A percentile compares a stretch with the other conserved stretches of the same genome.
phyloP scores from a whole-genome alignment of 2,888 invertebrate genomes.

The Cheilosia grossa region DNA sequence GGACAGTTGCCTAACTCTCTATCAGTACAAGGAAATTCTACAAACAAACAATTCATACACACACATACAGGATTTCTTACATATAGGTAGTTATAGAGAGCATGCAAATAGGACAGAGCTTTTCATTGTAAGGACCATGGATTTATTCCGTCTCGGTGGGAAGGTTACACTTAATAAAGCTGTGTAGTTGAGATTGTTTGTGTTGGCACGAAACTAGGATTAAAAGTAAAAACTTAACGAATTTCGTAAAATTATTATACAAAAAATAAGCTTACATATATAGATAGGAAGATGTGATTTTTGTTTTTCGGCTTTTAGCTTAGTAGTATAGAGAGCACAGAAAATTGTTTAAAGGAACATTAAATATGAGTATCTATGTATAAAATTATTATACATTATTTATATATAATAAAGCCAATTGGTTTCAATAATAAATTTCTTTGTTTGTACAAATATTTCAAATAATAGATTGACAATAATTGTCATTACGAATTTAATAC shows the following conservation, averaged over 20 bases:
- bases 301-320: neutral
- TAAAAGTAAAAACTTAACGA: neutral
- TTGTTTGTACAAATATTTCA: no score
- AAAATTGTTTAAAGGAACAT: constrained; percentile 33
- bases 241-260: no score
- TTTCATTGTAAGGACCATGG: neutral
- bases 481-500: constrained; percentile 15
- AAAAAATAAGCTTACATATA: no score
- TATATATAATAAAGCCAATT: constrained; percentile 10
- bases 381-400: constrained; percentile 2
- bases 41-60: no score
- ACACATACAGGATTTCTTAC: no score
- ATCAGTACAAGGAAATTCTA: no score
- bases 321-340: neutral
- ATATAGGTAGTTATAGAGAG: neutral
- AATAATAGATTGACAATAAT: neutral
- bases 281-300: no score
- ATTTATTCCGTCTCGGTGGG: constrained; percentile 13
- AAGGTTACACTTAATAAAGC: neutral
- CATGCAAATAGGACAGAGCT: constrained; percentile 1
- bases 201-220: neutral
- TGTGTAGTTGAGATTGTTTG: neutral
- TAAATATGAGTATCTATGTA: constrained; percentile 11
- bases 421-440: neutral
- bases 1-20: no score